Evolutionary conservation across 2,113 vertebrate species (phyloP).

Genomic region (Acanthochromis polyacanthus): DNA sequence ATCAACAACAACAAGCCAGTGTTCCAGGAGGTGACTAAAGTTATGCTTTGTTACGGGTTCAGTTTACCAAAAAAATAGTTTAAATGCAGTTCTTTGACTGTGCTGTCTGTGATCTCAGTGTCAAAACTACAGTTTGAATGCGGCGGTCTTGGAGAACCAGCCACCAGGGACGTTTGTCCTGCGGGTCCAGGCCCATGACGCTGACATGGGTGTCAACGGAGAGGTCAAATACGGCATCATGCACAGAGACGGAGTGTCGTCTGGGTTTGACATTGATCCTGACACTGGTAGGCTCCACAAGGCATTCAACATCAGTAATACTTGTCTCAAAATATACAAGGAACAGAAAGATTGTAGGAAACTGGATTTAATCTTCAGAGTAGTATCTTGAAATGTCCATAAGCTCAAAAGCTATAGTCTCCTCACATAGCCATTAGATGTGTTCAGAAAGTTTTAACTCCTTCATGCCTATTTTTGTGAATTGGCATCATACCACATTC

Average conservation of each 20-base stretch:
- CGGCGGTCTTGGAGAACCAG: constrained; percentile 90
- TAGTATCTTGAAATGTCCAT: too few relatives aligned
- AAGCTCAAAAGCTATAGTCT: too few relatives aligned
- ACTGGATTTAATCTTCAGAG: too few relatives aligned
- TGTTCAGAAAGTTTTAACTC: not conserved
- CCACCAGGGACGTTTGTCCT: constrained; percentile 87
- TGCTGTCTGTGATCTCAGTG: constrained; percentile 80
- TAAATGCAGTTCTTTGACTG: not conserved
- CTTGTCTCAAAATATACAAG: not conserved
- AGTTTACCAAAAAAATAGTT: not conserved
- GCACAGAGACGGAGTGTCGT: constrained; percentile 86
- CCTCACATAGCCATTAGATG: too few relatives aligned
- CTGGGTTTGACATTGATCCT: constrained; percentile 87
- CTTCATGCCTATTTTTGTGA: too few relatives aligned
- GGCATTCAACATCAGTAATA: not conserved
- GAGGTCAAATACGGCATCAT: constrained; percentile 92
- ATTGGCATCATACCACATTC: too few relatives aligned
- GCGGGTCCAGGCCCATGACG: constrained; percentile 87
- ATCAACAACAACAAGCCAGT: constrained; percentile 93
- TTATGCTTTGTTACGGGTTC: not conserved
- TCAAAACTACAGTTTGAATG: constrained; percentile 87
- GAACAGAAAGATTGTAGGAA: not conserved
- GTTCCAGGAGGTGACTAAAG: constrained; percentile 85
- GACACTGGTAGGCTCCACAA: constrained; percentile 83
- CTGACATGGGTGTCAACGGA: constrained; percentile 90